Evolutionary conservation across 2,113 vertebrate genomes (phyloP).

Genomic region (Vidua macroura): DNA sequence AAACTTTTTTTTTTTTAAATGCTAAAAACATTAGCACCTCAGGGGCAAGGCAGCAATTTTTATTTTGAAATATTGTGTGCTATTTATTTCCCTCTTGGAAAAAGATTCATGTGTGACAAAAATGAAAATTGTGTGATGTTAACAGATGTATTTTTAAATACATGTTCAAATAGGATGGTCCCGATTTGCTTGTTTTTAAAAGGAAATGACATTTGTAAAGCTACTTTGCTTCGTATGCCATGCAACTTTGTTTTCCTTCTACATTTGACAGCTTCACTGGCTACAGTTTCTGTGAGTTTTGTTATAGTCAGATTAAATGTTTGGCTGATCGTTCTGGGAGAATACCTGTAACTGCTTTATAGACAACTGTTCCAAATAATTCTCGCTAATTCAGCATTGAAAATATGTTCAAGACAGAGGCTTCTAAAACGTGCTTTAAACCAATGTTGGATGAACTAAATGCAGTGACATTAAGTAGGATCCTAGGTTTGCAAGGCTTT

Average conservation of each 20-base stretch:
- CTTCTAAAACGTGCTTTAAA: conserved; percentile 15
- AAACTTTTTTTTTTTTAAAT: conserved; percentile 65
- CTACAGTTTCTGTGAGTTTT: conserved; percentile 60
- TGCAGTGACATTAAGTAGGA: background rate
- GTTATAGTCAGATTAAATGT: conserved; percentile 59
- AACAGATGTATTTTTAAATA: conserved; percentile 63
- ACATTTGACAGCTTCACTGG: conserved; percentile 34
- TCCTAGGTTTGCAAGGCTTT: background rate
- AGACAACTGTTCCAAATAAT: conserved; percentile 16
- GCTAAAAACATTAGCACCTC: conserved; percentile 73
- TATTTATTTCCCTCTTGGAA: conserved; percentile 69
- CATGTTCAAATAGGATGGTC: conserved; percentile 55
- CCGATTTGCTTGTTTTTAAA: conserved; percentile 63
- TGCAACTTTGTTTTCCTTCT: conserved; percentile 56
- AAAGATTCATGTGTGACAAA: conserved; percentile 63
- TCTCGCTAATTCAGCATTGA: conserved; percentile 61
- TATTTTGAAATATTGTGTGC: conserved; percentile 58
- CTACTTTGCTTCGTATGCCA: conserved; percentile 42
- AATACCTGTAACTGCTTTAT: conserved; percentile 58
- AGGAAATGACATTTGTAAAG: conserved; percentile 65
- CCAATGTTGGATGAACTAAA: background rate
- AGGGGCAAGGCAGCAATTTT: conserved; percentile 71
- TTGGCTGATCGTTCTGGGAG: conserved; percentile 50
- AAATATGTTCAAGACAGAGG: conserved; percentile 53
- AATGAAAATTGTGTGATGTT: conserved; percentile 61